A percentile compares a stretch with the other conserved stretches of the same genome.
phyloP scores from a whole-genome alignment of 2,113 vertebrate species.

The Myrmecobius fasciatus region DNA sequence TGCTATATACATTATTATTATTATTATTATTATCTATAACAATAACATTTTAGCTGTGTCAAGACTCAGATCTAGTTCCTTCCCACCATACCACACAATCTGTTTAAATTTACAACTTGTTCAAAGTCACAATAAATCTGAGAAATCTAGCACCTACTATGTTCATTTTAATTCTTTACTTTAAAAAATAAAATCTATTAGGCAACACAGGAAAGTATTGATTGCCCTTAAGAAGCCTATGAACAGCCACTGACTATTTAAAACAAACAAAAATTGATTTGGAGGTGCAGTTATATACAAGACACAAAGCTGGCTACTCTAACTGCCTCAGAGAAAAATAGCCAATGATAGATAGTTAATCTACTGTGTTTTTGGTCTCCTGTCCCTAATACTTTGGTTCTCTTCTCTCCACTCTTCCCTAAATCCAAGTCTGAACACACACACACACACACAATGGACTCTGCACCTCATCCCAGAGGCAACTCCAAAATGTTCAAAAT shows the following conservation, averaged over 20 bases:
- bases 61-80: background rate
- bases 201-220: background rate
- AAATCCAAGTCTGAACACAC: background rate
- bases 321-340: background rate
- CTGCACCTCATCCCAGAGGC: background rate
- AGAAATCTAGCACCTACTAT: background rate
- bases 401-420: background rate
- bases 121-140: background rate
- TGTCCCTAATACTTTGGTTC: background rate
- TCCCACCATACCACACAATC: background rate
- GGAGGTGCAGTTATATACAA: background rate
- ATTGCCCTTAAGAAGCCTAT: background rate
- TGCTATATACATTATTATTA: background rate
- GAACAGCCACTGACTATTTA: background rate
- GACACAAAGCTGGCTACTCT: background rate
- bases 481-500: background rate
- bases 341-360: background rate
- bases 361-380: background rate
- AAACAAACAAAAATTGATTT: background rate
- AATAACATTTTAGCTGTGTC: background rate
- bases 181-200: background rate
- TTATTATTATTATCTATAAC: background rate
- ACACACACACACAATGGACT: background rate
- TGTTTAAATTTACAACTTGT: background rate
- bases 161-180: background rate